Evolutionary conservation across 2,113 vertebrate genomes (phyloP), one percentile per base, ranked within the genome.

Genomic region (Thamnophis sirtalis): DNA sequence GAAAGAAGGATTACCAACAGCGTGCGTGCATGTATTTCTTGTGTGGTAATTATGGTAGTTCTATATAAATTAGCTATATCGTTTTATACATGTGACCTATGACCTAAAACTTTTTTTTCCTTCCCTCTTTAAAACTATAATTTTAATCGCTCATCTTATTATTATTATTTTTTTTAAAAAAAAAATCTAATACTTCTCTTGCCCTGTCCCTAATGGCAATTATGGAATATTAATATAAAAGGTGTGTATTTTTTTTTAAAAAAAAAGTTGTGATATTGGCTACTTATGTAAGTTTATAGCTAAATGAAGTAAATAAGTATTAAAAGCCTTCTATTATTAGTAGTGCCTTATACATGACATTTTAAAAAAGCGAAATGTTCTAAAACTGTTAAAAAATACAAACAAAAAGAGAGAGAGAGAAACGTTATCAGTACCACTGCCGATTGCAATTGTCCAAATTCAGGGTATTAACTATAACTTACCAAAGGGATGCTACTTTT

Each of bases 261-360:
- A 95, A 96, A 97, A 97, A 97, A 98, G 98, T 98, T 97, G 98
- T 99, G 98, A 98, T 98, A 98, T 97, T 98, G 97, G 97, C 95
- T 98, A 98, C 96, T 98, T 96, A 97, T 97, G 96, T 97, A 96
- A 95, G 97, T 97, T 98, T 97, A 96, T 96, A 96, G 97, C 98
- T 98, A 98, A 98, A 97, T 98, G 98, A 97, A 98, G 97, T 98
- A 98, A 99, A 97, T 98, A 98, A 97, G 98, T 98, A 92, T 98
- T 98, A 98, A 98, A 98, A 98, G 98, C 98, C 94, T 98, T 97
- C 98, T 98, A 98, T 97, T 96, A 95, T 98, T 98, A 98, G 97
- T 97, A 97, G 97, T 98, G 97, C 96, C 97, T 97, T 96, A 93
- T 97, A 97, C 97, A 98, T 98, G 98, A 98, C 98, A 96, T 95